These are phyloP conservation scores for Schrankia costaestrigalis DNA, from an alignment of 2,888 invertebrate genomes.

Conservation along the genomic window DNA sequence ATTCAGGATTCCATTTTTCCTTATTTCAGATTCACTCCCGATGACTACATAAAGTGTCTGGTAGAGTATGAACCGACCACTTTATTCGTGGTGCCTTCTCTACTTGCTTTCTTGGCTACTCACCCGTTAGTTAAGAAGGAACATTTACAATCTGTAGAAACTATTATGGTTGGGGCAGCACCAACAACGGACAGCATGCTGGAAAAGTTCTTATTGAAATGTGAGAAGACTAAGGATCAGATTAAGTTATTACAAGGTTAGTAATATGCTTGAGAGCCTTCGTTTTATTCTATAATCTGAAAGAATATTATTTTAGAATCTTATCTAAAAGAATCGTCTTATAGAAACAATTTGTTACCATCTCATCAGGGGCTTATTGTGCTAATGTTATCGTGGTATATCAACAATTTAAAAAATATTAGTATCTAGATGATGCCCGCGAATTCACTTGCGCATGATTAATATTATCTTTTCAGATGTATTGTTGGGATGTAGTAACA, in stretches of 20 bases:
- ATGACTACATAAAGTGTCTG: conserved; percentile 84
- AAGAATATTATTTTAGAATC: too few relatives aligned
- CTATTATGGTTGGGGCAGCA: conserved; percentile 87
- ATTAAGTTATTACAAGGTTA: conserved; percentile 70
- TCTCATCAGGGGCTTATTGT: too few relatives aligned
- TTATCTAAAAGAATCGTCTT: too few relatives aligned
- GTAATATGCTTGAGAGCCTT: conserved; percentile 5
- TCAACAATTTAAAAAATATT: too few relatives aligned
- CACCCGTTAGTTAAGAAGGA: conserved; percentile 85
- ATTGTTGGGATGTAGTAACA: too few relatives aligned
- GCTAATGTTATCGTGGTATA: too few relatives aligned
- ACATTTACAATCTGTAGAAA: conserved; percentile 83
- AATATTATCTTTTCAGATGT: too few relatives aligned
- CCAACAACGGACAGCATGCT: conserved; percentile 84
- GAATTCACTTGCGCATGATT: too few relatives aligned
- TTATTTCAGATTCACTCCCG: conserved; percentile 85
- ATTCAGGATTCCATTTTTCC: too few relatives aligned
- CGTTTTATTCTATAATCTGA: too few relatives aligned
- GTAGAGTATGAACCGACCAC: conserved; percentile 81
- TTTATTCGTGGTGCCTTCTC: conserved; percentile 88
- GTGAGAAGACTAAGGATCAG: conserved; percentile 74
- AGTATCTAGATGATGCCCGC: too few relatives aligned
- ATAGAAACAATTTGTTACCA: too few relatives aligned
- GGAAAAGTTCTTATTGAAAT: conserved; percentile 82
- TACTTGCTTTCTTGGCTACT: conserved; percentile 87